Conservation (phyloP, 1,140 invertebrate species). For the Cecropterus lyciades region DNA sequence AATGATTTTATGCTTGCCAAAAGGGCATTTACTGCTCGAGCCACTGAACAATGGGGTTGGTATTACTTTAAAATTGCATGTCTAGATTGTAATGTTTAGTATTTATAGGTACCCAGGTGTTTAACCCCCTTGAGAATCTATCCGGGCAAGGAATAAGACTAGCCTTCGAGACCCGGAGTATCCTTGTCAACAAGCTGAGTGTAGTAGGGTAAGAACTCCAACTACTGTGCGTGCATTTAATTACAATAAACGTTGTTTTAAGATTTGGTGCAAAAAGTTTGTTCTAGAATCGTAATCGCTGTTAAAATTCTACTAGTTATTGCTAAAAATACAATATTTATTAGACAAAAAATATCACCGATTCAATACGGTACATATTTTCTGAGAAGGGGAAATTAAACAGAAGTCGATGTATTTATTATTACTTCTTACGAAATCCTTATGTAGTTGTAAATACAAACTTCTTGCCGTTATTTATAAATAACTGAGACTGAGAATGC, state of each 20-base stretch:
- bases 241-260: not conserved
- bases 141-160: too few species aligned
- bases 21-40: too few species aligned
- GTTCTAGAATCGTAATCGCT: not conserved
- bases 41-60: too few species aligned
- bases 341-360: not conserved
- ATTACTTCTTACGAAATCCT: slow-evolving; percentile 25
- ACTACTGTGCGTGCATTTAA: too few species aligned
- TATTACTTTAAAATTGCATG: too few species aligned
- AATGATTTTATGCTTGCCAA: too few species aligned
- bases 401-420: slow-evolving; percentile 19
- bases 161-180: too few species aligned
- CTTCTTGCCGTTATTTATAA: slow-evolving; percentile 28
- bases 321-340: not conserved
- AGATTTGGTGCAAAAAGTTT: not conserved
- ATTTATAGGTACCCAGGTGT: too few species aligned
- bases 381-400: slow-evolving; percentile 10
- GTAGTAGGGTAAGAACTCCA: too few species aligned
- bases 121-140: too few species aligned
- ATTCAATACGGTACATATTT: not conserved
- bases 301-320: not conserved
- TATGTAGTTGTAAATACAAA: slow-evolving; percentile 30
- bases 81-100: too few species aligned
- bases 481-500: slow-evolving; percentile 10
- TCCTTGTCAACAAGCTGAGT: too few species aligned